Percentiles rank a stretch among this genome's conserved stretches.
Evolutionary conservation across 23 tunicate genomes (phyloP).

Genomic region (Botrylloides violaceus): DNA sequence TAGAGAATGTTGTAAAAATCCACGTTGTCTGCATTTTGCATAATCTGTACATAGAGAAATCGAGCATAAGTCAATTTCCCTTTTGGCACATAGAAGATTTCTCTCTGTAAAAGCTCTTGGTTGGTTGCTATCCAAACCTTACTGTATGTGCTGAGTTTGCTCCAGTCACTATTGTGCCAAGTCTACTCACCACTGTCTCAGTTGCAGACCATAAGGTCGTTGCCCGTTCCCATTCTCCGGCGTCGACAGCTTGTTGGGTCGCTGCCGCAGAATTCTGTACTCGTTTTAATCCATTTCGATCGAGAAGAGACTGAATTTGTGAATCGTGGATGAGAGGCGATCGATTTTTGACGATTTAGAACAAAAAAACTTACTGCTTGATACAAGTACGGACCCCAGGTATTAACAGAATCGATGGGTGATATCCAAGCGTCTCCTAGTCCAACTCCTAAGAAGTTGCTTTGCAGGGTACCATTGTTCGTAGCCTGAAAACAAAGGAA

Average conservation of each 20-base stretch:
- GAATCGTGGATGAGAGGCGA: too few relatives aligned
- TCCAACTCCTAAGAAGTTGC: conserved; percentile 73
- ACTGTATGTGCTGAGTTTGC: too few relatives aligned
- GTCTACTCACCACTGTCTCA: conserved; percentile 48
- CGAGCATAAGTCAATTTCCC: too few relatives aligned
- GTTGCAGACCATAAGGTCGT: conserved; percentile 74
- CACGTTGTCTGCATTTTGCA: conserved; percentile 50
- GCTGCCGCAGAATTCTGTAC: conserved; percentile 55
- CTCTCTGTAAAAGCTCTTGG: too few relatives aligned
- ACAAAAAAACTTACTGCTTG: conserved; percentile 48
- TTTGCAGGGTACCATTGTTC: conserved; percentile 54
- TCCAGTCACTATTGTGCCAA: too few relatives aligned
- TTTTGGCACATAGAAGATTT: too few relatives aligned
- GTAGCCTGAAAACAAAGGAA: conserved; percentile 30
- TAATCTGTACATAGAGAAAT: not conserved
- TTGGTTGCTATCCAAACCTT: too few relatives aligned
- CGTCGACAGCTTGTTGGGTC: conserved; percentile 64
- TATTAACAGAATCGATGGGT: conserved; percentile 89
- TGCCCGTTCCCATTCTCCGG: conserved; percentile 68
- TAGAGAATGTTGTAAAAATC: conserved; percentile 90
- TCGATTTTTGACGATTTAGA: too few relatives aligned
- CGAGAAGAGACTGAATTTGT: conserved; percentile 32
- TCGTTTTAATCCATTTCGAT: conserved; percentile 39
- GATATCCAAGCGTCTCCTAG: conserved; percentile 89
- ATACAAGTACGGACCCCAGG: conserved; percentile 82